Evolutionary conservation across 2,888 invertebrate genomes (phyloP), one percentile per base, ranked within the genome.

Genomic region (Macrophya annulata): DNA sequence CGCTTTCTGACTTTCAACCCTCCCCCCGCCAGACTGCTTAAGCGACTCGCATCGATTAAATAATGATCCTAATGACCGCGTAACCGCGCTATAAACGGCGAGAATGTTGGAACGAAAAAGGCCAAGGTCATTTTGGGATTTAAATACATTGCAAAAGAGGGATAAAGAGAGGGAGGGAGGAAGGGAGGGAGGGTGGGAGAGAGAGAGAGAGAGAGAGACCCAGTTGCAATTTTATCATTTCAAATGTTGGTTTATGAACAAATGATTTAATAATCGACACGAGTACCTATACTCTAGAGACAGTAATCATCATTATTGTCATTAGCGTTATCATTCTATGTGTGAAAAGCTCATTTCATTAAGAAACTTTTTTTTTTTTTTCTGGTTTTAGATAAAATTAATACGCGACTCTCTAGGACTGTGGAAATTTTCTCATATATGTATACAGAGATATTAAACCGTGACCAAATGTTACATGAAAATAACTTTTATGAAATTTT

Each of bases 61-160:
- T 87, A 87, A 88, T 87, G 87, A 88, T 88, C 85, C 84, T 86
- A 86, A 87, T 85, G 72, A 83, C 86, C 86, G 45, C 85, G 84
- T 59, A 81, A 81, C 43, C 81, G 59, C 40, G 59, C 40, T 81
- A 62, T 40, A 62, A 81, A 62, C 59, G n/a, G 62, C 81, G 59
- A 59, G 81, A 62, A 59, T 59, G 51, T 81, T 77, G 17, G 74
- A 77, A n/a, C 77, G 15, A 81, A 81, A 81, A 81, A 62, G 81
- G 81, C 81, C 81, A 81, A 81, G 81, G 81, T 59, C 62, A 51
- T 74, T 45, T 74, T 45, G 4, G 31, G 72, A 45, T 45, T 74
- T 45, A 25, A 74, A 74, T 21, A 74, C 45, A 74, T 74, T 21
- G 55, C 55, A 43, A 43, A 9, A 43, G 9, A 9, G 6, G 9